Evolutionary conservation across 2,113 vertebrate genomes (phyloP).

Genomic region (Oncorhynchus gorbuscha): DNA sequence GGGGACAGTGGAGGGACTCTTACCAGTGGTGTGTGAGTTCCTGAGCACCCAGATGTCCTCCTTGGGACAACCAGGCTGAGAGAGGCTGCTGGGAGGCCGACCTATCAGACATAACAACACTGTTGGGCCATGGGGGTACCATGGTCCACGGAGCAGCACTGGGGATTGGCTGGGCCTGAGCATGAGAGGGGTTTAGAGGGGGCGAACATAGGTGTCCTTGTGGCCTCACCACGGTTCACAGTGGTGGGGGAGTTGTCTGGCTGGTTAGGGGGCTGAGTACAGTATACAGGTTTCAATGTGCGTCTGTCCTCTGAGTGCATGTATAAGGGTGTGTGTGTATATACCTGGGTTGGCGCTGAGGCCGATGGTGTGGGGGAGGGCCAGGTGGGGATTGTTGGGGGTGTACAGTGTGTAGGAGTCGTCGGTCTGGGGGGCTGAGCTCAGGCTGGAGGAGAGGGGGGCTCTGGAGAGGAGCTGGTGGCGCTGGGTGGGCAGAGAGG

Average conservation of each 20-base stretch:
- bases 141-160: conserved; percentile 3
- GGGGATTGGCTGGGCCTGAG: neutral
- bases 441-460: conserved; percentile 52
- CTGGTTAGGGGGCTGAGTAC: neutral
- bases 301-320: neutral
- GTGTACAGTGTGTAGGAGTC: conserved; percentile 72
- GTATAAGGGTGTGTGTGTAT: conserved; percentile 1
- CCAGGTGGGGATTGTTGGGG: conserved; percentile 55
- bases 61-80: conserved; percentile 55
- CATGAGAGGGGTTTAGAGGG: neutral
- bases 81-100: conserved; percentile 53
- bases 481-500: conserved; percentile 75
- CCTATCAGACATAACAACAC: conserved; percentile 68
- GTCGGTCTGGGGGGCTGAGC: conserved; percentile 69
- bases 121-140: conserved; percentile 38
- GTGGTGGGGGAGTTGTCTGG: neutral
- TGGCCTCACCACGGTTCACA: neutral
- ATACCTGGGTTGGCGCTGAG: conserved; percentile 63
- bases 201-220: neutral
- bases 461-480: conserved; percentile 74
- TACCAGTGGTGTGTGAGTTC: conserved; percentile 64
- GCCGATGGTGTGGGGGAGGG: conserved; percentile 57
- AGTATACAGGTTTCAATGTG: neutral
- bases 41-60: conserved; percentile 75
- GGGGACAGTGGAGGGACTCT: conserved; percentile 32